Conservation (phyloP, 1,140 invertebrate species). For the Pseudobourletiella spinata region DNA sequence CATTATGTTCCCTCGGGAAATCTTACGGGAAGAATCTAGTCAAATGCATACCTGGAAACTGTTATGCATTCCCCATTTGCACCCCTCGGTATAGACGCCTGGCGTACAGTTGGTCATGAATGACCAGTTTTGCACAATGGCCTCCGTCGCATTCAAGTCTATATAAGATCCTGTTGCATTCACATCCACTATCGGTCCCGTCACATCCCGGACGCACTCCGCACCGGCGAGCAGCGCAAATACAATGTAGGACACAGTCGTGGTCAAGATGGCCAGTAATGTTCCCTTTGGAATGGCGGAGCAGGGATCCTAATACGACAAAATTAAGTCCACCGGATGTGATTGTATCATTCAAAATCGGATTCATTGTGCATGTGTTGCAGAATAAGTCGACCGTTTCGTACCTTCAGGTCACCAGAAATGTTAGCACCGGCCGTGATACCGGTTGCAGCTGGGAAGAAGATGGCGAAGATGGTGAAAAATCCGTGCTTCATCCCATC, state of each 20-base stretch:
- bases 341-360: constrained; percentile 1
- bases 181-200: constrained; percentile 48
- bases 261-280: constrained; percentile 72
- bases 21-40: neutral
- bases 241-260: constrained; percentile 69
- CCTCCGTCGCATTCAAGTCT: constrained; percentile 42
- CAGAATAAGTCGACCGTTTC: constrained; percentile 24
- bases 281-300: constrained; percentile 82
- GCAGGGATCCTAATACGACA: constrained; percentile 71
- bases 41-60: constrained; percentile 62
- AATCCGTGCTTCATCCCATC: constrained; percentile 41
- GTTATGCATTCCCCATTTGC: constrained; percentile 67
- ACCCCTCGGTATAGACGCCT: constrained; percentile 44
- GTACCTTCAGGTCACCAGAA: constrained; percentile 80
- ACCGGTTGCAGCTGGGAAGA: constrained; percentile 36
- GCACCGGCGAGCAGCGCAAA: constrained; percentile 70
- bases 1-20: neutral
- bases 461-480: constrained; percentile 53
- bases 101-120: constrained; percentile 25
- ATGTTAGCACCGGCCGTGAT: constrained; percentile 60
- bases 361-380: neutral
- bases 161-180: constrained; percentile 42
- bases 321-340: neutral
- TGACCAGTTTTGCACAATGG: constrained; percentile 18
- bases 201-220: constrained; percentile 63